Conservation (phyloP, 2,888 invertebrate genomes). For the Agrilus cyanescens region DNA sequence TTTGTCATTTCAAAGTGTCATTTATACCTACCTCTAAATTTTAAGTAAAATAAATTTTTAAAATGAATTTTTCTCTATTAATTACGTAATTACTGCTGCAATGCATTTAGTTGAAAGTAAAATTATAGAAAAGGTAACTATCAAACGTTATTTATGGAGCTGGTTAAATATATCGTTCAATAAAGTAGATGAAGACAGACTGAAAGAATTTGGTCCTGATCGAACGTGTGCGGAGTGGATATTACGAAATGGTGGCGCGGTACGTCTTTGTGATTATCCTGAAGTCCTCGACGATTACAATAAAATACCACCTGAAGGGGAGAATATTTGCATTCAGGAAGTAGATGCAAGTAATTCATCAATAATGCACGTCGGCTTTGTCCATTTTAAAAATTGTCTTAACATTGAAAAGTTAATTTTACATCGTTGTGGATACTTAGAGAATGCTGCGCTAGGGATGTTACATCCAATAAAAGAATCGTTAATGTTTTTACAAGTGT, state of each 20-base stretch:
- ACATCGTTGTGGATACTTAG: slow-evolving; percentile 61
- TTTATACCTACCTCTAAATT: too few species aligned
- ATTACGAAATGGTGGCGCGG: slow-evolving; percentile 74
- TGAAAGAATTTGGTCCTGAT: slow-evolving; percentile 70
- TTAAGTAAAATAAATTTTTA: too few species aligned
- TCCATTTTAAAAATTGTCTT: slow-evolving; percentile 66
- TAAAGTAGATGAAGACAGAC: slow-evolving; percentile 53
- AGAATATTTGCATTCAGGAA: slow-evolving; percentile 41
- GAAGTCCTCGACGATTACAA: slow-evolving; percentile 61
- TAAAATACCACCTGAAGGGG: slow-evolving; percentile 47
- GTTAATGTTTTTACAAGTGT: slow-evolving; percentile 57
- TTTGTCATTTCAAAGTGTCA: too few species aligned
- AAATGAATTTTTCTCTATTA: too few species aligned
- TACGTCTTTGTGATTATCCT: slow-evolving; percentile 50
- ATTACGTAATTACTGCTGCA: too few species aligned
- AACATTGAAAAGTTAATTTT: slow-evolving; percentile 60
- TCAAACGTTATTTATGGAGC: slow-evolving; percentile 12
- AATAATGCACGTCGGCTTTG: slow-evolving; percentile 74
- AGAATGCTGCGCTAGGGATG: slow-evolving; percentile 54
- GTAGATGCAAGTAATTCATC: slow-evolving; percentile 73
- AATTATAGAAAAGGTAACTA: too few species aligned
- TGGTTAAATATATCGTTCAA: slow-evolving; percentile 54
- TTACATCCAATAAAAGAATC: slow-evolving; percentile 47
- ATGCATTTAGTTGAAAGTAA: too few species aligned
- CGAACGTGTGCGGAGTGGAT: slow-evolving; percentile 93